phyloP scores from a whole-genome alignment of 2,113 vertebrate species.

The Coptodon rendalli region DNA sequence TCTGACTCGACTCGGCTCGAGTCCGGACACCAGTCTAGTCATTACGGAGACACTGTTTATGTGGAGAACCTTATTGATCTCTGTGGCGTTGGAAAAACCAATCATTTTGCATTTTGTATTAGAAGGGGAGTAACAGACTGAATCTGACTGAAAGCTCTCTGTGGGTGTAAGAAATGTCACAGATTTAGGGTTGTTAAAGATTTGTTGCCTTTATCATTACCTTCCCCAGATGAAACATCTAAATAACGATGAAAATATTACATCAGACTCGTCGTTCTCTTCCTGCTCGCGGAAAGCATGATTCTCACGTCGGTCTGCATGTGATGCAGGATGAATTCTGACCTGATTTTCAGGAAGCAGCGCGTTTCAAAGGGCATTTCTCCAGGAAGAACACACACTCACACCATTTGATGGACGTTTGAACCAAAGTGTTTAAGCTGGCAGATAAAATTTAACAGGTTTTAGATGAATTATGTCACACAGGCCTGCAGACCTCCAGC shows the following conservation, averaged over 20 bases:
- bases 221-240: neutral
- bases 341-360: neutral
- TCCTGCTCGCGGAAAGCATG: neutral
- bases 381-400: neutral
- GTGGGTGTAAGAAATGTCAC: neutral
- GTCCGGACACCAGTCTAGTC: conserved; percentile 32
- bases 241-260: neutral
- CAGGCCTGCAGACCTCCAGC: neutral
- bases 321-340: neutral
- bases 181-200: neutral
- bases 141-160: neutral
- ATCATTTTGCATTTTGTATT: conserved; percentile 8
- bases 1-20: conserved; percentile 30
- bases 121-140: neutral
- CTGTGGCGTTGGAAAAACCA: neutral
- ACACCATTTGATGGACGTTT: neutral
- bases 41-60: conserved; percentile 37
- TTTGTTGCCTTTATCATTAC: neutral
- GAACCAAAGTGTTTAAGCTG: neutral
- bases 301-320: neutral
- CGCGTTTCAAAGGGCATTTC: neutral
- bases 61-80: conserved; percentile 43
- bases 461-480: neutral
- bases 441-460: neutral
- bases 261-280: neutral